Evolutionary conservation across 2,888 invertebrate species (phyloP), one percentile per base, ranked within the genome.

Genomic region (Lepidochrysops patricia): DNA sequence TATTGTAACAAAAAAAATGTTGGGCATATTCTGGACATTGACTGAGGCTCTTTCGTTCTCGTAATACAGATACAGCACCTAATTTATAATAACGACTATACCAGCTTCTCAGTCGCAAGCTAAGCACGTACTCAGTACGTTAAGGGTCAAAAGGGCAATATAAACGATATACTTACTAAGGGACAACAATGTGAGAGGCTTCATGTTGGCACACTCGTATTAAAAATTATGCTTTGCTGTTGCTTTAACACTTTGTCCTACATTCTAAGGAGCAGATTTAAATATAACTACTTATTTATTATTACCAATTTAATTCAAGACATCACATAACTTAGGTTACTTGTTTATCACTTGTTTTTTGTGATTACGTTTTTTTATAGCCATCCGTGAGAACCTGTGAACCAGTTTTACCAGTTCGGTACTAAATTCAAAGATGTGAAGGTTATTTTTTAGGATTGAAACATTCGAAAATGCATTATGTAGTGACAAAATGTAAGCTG

Each of bases 171-270:
- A 43, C 43, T 43, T 43, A 43, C 43, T 19, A 43, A 43, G 19
- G 19, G 43, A 19, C 43, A 43, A 19, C 19, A 19, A 7, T 43
- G 43, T 9, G 9, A 12, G 12, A 1, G 43, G 4, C 9, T 43
- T 43, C 43, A 43, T 43, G 19, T 12, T 23, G 1, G 1, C 0
- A 43, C 19, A 23, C 43, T 43, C 32, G 32, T 43, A 12, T 43
- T 23, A 43, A 43, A 43, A 43, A 43, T 43, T 43, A 43, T 43
- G 43, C 43, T 43, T 43, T 15, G 43, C 43, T 43, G n/a, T n/a
- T n/a, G n/a, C n/a, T 19, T 23, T 23, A 43, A 9, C 43, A 43
- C 43, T 23, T 23, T 4, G 7, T 9, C 43, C 43, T 43, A 43
- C 43, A 43, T 43, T 43, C 43, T 43, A 43, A 19, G 19, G 3